These are phyloP conservation scores for Bombus pyrosoma DNA, from an alignment of 1,140 invertebrate species.

Conservation along the genomic window DNA sequence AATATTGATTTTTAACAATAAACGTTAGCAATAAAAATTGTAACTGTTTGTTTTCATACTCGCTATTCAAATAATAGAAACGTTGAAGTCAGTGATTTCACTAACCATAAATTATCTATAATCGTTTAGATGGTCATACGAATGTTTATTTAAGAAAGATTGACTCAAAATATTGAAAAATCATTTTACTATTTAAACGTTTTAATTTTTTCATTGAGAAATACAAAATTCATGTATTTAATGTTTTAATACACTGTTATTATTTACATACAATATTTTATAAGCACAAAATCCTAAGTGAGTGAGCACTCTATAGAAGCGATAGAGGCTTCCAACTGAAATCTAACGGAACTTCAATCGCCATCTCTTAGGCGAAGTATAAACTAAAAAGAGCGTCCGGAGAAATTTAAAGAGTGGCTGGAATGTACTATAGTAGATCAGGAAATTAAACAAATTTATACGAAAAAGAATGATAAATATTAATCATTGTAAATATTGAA, in stretches of 20 bases:
- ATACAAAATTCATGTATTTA: neutral
- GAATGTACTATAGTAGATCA: neutral
- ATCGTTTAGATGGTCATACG: neutral
- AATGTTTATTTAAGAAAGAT: neutral
- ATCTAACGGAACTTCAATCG: neutral
- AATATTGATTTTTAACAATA: conserved; percentile 19
- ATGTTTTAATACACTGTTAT: neutral
- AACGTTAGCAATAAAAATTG: neutral
- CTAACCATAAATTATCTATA: neutral
- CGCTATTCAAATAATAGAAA: conserved; percentile 31
- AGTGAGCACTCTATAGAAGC: neutral
- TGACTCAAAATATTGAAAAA: neutral
- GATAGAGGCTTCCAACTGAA: neutral
- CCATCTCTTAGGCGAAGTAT: neutral
- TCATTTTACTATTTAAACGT: neutral
- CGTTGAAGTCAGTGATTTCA: conserved; percentile 10
- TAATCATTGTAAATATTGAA: neutral
- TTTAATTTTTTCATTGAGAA: neutral
- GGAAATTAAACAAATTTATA: neutral
- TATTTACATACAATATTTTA: neutral
- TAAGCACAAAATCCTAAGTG: neutral
- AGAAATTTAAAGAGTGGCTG: conserved; percentile 9
- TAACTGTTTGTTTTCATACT: neutral
- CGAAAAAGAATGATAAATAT: neutral
- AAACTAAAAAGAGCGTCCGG: conserved; percentile 13